Percentiles rank a stretch among this genome's conserved stretches.
Conservation (phyloP, 2,113 vertebrate species). For the Cavia aperea region DNA sequence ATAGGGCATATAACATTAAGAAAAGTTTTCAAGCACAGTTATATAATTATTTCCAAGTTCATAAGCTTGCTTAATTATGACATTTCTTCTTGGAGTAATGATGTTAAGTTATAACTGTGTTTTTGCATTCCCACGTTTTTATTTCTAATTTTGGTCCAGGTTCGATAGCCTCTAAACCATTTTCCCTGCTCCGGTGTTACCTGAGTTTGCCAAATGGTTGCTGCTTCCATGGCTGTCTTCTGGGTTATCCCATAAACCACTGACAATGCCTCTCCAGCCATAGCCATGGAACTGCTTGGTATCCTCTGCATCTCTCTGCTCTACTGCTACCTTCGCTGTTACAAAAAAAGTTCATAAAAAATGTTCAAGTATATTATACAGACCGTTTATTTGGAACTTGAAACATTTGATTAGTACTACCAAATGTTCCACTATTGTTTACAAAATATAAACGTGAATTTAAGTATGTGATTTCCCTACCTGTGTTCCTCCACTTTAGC, state of each 20-base stretch:
- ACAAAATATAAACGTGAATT: not conserved
- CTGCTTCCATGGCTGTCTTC: not conserved
- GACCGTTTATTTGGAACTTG: not conserved
- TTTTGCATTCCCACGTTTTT: not conserved
- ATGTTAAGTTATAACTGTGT: not conserved
- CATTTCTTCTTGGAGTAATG: not conserved
- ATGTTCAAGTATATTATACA: not conserved
- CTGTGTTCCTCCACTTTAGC: not conserved
- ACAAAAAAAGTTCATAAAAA: not conserved
- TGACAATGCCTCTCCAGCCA: accelerated
- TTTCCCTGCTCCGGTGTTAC: not conserved
- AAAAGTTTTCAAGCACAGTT: not conserved
- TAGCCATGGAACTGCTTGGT: not conserved
- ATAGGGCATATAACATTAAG: accelerated
- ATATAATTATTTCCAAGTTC: accelerated
- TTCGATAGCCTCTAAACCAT: not conserved
- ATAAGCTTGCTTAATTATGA: not conserved
- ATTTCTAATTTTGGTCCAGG: not conserved
- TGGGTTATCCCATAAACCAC: accelerated
- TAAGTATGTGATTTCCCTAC: not conserved
- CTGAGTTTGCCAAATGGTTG: not conserved
- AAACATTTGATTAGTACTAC: not conserved
- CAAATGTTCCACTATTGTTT: not conserved
- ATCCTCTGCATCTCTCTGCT: not conserved
- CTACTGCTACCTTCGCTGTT: not conserved